Percentiles rank a stretch among this genome's conserved stretches.
These are phyloP conservation scores for Lordiphosa collinella DNA, from an alignment of 1,140 invertebrate genomes.

Conservation along the genomic window DNA sequence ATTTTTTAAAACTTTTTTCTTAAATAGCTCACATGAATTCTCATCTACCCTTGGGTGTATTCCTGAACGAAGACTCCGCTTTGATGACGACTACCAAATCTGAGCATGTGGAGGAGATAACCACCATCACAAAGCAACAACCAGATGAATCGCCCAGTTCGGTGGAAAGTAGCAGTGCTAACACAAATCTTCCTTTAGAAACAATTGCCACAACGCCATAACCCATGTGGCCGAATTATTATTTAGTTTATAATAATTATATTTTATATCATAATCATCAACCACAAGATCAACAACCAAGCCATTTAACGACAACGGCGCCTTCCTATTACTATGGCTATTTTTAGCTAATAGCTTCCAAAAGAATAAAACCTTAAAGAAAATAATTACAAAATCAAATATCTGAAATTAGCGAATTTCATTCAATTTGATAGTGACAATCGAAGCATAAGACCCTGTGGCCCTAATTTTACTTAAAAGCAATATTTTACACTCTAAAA, in stretches of 20 bases:
- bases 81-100: constrained; percentile 19
- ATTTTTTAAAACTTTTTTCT: constrained; percentile 2
- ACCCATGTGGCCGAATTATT: constrained; percentile 48
- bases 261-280: constrained; percentile 20
- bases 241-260: constrained; percentile 51
- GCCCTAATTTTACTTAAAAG: no score
- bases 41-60: constrained; percentile 56
- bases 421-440: no score
- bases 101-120: constrained; percentile 17
- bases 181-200: constrained; percentile 31
- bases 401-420: not conserved
- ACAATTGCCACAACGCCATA: constrained; percentile 47
- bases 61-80: constrained; percentile 26
- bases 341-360: constrained; percentile 47
- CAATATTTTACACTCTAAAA: no score
- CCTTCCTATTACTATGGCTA: constrained; percentile 51
- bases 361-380: constrained; percentile 1
- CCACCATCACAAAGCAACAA: constrained; percentile 1
- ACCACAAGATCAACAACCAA: constrained; percentile 5
- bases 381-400: constrained; percentile 6
- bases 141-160: constrained; percentile 49
- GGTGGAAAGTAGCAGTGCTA: constrained; percentile 46
- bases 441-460: no score
- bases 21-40: constrained; percentile 60
- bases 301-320: constrained; percentile 20